Evolutionary conservation across 1,140 invertebrate genomes (phyloP).

Genomic region (Delia radicum): DNA sequence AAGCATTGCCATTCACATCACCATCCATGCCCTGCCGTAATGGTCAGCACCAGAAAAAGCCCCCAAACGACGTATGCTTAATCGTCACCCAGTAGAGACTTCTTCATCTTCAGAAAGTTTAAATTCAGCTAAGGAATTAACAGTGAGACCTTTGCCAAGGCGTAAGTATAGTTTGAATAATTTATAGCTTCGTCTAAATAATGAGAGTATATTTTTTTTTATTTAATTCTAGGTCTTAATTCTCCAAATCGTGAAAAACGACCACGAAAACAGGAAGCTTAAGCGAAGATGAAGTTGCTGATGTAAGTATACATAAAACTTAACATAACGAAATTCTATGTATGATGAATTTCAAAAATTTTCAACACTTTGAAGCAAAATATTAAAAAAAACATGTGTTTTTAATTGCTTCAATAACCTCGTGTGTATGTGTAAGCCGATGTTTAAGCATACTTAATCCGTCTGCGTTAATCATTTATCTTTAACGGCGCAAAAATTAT

Average conservation of each 20-base stretch:
- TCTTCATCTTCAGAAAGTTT: constrained; percentile 60
- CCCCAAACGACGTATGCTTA: constrained; percentile 57
- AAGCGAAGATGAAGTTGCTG: constrained; percentile 33
- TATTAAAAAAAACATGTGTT: too few species aligned
- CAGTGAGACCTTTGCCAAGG: constrained; percentile 23
- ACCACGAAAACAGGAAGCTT: constrained; percentile 27
- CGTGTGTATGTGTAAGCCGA: too few species aligned
- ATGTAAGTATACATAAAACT: too few species aligned
- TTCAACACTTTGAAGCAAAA: too few species aligned
- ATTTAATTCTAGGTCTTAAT: constrained; percentile 26
- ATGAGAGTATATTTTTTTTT: too few species aligned
- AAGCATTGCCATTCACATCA: constrained; percentile 45
- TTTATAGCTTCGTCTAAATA: too few species aligned
- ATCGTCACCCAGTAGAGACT: constrained; percentile 54
- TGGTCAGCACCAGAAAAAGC: constrained; percentile 54
- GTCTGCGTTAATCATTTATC: too few species aligned
- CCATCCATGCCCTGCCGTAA: constrained; percentile 35
- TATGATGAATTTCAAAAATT: too few species aligned
- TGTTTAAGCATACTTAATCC: too few species aligned
- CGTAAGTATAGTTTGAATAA: constrained; percentile 22
- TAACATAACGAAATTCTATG: too few species aligned
- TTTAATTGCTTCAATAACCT: too few species aligned
- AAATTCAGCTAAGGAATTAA: constrained; percentile 47
- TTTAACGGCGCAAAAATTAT: too few species aligned
- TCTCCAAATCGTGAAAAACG: constrained; percentile 30